A percentile compares a stretch with the other conserved stretches of the same genome.
These are phyloP conservation scores for Grallaria varia DNA, from an alignment of 2,113 vertebrate genomes.

Conservation along the genomic window DNA sequence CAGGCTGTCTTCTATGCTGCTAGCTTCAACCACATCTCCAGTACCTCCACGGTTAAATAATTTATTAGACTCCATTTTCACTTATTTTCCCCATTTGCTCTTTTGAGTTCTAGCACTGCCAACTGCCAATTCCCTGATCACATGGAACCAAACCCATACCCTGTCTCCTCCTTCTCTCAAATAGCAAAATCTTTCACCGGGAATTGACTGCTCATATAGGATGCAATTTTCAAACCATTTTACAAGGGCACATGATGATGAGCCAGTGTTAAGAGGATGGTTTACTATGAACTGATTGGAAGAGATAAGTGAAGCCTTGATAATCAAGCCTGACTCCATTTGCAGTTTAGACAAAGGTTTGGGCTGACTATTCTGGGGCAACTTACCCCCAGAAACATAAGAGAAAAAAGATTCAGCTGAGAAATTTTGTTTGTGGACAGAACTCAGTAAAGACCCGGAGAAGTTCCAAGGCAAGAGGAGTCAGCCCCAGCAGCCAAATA, in stretches of 20 bases:
- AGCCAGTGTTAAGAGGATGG: not conserved
- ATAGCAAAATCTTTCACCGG: not conserved
- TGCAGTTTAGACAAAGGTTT: not conserved
- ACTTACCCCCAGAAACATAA: not conserved
- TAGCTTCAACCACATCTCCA: not conserved
- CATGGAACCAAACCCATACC: not conserved
- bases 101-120: not conserved
- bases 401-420: not conserved
- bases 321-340: not conserved
- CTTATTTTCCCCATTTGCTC: not conserved
- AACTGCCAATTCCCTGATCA: not conserved
- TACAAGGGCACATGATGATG: not conserved
- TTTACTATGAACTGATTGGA: not conserved
- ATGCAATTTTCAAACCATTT: not conserved
- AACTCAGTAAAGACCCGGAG: not conserved
- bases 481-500: not conserved
- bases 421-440: not conserved
- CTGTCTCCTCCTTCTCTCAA: not conserved
- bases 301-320: not conserved
- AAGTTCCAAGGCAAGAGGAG: not conserved
- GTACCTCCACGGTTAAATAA: not conserved
- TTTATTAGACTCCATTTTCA: not conserved
- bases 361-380: not conserved
- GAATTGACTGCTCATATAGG: not conserved
- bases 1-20: not conserved